A percentile compares a stretch with the other conserved stretches of the same genome.
phyloP scores from a whole-genome alignment of 1,140 invertebrate species.

The Ceratosolen solmsi region DNA sequence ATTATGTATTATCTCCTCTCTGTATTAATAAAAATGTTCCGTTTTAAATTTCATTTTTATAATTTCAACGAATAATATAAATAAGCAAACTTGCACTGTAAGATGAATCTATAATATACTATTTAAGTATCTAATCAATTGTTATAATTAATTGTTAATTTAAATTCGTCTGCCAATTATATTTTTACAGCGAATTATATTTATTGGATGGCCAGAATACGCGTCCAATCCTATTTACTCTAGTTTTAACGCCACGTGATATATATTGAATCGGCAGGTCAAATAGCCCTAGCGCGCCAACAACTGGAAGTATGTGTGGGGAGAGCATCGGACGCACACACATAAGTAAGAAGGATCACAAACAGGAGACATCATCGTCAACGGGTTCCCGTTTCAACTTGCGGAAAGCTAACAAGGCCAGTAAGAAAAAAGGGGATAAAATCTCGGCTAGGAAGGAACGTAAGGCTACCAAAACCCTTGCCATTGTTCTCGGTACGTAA shows the following conservation, averaged over 20 bases:
- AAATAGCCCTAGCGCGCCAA: not conserved
- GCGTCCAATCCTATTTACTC: not conserved
- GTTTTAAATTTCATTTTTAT: too few relatives aligned
- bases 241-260: not conserved
- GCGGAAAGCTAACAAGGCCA: conserved; percentile 95
- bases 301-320: not conserved
- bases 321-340: not conserved
- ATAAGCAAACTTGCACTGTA: too few relatives aligned
- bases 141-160: too few relatives aligned
- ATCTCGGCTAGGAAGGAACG: conserved; percentile 96
- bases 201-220: too few relatives aligned
- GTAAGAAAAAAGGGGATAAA: conserved; percentile 94
- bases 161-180: too few relatives aligned
- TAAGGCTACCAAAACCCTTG: conserved; percentile 99
- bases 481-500: conserved; percentile 93
- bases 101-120: too few relatives aligned
- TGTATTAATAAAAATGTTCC: too few relatives aligned
- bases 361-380: conserved; percentile 76
- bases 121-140: too few relatives aligned
- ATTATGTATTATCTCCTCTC: too few relatives aligned
- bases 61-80: too few relatives aligned
- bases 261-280: conserved; percentile 16
- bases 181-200: too few relatives aligned
- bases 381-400: conserved; percentile 88
- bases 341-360: conserved; percentile 79